phyloP scores from a whole-genome alignment of 2,797 vertebrate genomes.

The Danionella dracula region DNA sequence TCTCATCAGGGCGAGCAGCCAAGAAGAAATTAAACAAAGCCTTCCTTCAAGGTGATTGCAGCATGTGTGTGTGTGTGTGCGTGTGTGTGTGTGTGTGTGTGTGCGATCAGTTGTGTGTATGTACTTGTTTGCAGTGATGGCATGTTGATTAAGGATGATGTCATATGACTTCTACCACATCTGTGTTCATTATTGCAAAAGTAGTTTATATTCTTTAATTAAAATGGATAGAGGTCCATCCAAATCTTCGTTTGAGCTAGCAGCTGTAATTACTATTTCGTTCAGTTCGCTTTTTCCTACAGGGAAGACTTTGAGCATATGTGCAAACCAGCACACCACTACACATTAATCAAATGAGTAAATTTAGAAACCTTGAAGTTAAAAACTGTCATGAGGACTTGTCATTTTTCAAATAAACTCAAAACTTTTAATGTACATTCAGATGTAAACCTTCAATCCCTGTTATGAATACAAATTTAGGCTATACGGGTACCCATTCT shows the following conservation, averaged over 20 bases:
- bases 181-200: slow-evolving; percentile 34
- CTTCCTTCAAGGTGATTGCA: slow-evolving; percentile 56
- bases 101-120: neutral
- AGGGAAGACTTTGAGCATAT: neutral
- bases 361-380: neutral
- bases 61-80: neutral
- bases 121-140: slow-evolving; percentile 8
- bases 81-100: neutral
- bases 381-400: too few species aligned
- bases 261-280: neutral
- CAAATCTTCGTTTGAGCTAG: neutral
- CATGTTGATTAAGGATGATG: slow-evolving; percentile 23
- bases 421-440: too few species aligned
- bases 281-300: neutral
- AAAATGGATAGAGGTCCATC: slow-evolving; percentile 9
- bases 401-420: too few species aligned
- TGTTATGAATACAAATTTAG: too few species aligned
- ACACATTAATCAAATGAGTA: neutral
- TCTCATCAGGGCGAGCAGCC: slow-evolving; percentile 64
- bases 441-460: too few species aligned
- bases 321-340: neutral
- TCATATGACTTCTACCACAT: slow-evolving; percentile 37
- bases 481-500: too few species aligned
- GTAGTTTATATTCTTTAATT: slow-evolving; percentile 15
- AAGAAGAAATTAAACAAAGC: slow-evolving; percentile 73